Evolutionary conservation across 2,113 vertebrate genomes (phyloP).

Genomic region (Atlantisia rogersi): DNA sequence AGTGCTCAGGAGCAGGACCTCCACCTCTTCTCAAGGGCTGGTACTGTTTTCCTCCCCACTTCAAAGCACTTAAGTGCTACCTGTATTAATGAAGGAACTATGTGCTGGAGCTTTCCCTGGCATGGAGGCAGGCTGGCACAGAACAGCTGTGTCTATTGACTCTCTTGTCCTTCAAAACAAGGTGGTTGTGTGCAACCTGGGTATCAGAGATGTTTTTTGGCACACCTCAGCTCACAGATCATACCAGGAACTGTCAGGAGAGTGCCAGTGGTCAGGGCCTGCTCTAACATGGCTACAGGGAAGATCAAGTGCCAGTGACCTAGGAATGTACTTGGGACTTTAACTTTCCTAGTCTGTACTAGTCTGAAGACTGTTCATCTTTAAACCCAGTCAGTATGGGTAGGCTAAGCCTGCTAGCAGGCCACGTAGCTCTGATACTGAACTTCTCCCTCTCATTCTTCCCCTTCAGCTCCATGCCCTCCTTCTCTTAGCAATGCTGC

Average conservation of each 20-base stretch:
- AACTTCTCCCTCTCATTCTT: not conserved
- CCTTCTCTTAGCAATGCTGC: not conserved
- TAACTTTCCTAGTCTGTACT: not conserved
- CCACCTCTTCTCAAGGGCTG: not conserved
- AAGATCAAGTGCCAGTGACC: not conserved
- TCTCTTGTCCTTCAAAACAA: not conserved
- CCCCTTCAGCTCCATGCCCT: not conserved
- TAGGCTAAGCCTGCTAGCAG: not conserved
- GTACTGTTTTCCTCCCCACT: not conserved
- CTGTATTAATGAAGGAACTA: not conserved
- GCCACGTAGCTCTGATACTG: not conserved
- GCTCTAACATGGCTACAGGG: not conserved
- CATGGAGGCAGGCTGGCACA: not conserved
- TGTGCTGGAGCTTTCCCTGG: not conserved
- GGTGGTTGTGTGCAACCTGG: not conserved
- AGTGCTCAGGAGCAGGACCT: not conserved
- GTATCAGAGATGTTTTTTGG: not conserved
- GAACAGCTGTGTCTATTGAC: accelerated
- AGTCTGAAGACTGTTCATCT: not conserved
- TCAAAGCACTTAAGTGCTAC: not conserved
- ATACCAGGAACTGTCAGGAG: not conserved
- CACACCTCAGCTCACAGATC: not conserved
- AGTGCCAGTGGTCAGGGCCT: not conserved
- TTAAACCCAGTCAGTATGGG: not conserved
- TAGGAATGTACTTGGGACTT: not conserved